phyloP scores from a whole-genome alignment of 2,888 invertebrate species.

The Callyntrura sp. region DNA sequence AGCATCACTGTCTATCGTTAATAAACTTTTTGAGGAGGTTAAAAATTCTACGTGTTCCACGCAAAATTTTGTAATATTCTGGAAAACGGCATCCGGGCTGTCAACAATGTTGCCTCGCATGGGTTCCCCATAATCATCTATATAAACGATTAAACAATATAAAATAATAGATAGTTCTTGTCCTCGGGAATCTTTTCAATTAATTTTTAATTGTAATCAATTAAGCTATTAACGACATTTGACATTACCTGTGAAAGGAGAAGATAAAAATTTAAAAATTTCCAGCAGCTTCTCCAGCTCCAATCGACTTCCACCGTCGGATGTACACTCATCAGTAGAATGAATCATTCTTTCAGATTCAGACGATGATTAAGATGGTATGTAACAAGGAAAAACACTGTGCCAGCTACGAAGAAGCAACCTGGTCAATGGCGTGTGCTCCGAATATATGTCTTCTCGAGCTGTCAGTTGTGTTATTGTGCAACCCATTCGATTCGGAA shows the following conservation, averaged over 20 bases:
- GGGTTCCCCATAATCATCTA: neutral
- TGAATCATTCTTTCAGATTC: no score
- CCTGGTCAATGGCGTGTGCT: no score
- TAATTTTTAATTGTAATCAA: neutral
- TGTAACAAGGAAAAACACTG: neutral
- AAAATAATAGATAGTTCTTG: no score
- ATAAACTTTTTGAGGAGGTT: slow-evolving; percentile 55
- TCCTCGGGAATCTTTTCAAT: neutral
- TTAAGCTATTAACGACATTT: neutral
- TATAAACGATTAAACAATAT: no score
- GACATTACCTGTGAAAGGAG: slow-evolving; percentile 60
- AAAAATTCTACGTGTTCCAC: slow-evolving; percentile 47
- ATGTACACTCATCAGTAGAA: no score
- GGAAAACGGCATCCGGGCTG: slow-evolving; percentile 47
- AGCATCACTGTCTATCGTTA: neutral
- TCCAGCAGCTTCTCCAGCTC: slow-evolving; percentile 58
- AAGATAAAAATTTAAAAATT: slow-evolving; percentile 62
- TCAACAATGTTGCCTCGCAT: neutral
- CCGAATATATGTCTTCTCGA: no score
- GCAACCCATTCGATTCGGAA: no score
- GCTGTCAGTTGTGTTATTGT: no score
- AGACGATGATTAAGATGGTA: neutral
- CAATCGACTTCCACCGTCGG: slow-evolving; percentile 1
- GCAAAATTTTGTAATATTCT: slow-evolving; percentile 47
- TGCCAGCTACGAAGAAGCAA: no score